phyloP scores from a whole-genome alignment of 2,888 invertebrate genomes.

The Phaonia tiefii region DNA sequence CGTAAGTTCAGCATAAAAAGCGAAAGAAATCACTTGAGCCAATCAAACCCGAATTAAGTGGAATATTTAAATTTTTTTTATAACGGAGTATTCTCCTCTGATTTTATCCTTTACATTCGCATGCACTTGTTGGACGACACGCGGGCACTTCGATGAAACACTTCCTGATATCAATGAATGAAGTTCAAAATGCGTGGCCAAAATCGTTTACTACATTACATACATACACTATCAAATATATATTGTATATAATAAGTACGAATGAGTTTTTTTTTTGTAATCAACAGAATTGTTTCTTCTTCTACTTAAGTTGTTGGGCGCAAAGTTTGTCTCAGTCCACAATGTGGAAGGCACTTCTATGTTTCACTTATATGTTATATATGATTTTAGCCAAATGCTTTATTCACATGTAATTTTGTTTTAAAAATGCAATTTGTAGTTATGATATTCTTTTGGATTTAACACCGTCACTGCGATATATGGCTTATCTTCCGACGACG shows the following conservation, averaged over 20 bases:
- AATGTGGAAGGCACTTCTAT: neutral
- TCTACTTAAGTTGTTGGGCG: too few relatives aligned
- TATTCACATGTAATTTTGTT: neutral
- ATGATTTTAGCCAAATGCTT: too few relatives aligned
- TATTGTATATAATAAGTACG: too few relatives aligned
- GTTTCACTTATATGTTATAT: slow-evolving; percentile 16
- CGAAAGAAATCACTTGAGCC: slow-evolving; percentile 54
- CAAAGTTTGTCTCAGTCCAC: too few relatives aligned
- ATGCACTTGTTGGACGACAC: slow-evolving; percentile 27
- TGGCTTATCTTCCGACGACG: slow-evolving; percentile 54
- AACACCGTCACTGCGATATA: slow-evolving; percentile 33
- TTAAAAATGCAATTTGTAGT: slow-evolving; percentile 40
- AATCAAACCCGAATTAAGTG: slow-evolving; percentile 50
- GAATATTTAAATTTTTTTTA: slow-evolving; percentile 9
- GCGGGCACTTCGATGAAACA: slow-evolving; percentile 31
- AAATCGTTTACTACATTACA: too few relatives aligned
- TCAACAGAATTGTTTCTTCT: too few relatives aligned
- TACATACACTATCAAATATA: too few relatives aligned
- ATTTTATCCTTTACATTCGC: neutral
- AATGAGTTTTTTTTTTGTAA: too few relatives aligned
- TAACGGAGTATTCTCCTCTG: neutral
- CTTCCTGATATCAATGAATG: slow-evolving; percentile 34
- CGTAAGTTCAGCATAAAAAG: slow-evolving; percentile 61
- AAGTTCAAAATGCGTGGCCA: slow-evolving; percentile 60
- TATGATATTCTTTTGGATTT: slow-evolving; percentile 26